Base-by-base conservation (phyloP, 2,888 invertebrate genomes). In the Ormyrus rosae region DNA sequence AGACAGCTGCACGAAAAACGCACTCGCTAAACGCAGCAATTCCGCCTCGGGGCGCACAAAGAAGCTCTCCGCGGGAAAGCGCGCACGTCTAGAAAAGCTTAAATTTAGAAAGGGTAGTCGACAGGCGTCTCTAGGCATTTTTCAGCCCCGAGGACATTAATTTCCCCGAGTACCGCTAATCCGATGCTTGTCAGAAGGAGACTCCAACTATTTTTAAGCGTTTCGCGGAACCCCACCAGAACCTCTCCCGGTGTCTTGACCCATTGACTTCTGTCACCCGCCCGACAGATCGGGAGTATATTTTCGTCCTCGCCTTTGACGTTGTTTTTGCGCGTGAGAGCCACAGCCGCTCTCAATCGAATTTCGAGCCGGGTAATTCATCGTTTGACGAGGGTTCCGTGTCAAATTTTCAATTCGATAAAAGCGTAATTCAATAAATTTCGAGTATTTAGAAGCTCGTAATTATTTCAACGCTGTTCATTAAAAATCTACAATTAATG, bases 201-300 rank as follows among this genome's bases (percentile, higher is more conserved):
- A 2, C 34, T 34, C 4, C 19, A 19, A 48, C 67, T 78, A 78
- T 80, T 76, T 80, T 72, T 56, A 71, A 69, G 67, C 34, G 8
- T 46, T 61, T 73, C 70, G 58, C 55, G 72, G 72, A 58, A 71
- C 61, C 51, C 9, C 65, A 0, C 3, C 0, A 19, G 45, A 67
- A n/a, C 46, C 51, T 63, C 67, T 46, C 50, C 63, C 60, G 11
- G 61, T 61, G 55, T 53, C 67, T 78, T 79, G 68, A 78, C 77
- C 70, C 78, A 81, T 70, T 72, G 78, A 76, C 74, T 61, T 9
- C 51, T 65, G 67, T 10, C 63, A 61, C 58, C 68, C 68, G 68
- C 4, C 34, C 34, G 34, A 34, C 34, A 34, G 34, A 34, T 34
- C 34, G 34, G 34, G 34, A 34, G 34, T 34, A 4, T 73, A 76